Base-by-base conservation (phyloP, 2,888 invertebrate species). In the Nemoura dubitans region DNA sequence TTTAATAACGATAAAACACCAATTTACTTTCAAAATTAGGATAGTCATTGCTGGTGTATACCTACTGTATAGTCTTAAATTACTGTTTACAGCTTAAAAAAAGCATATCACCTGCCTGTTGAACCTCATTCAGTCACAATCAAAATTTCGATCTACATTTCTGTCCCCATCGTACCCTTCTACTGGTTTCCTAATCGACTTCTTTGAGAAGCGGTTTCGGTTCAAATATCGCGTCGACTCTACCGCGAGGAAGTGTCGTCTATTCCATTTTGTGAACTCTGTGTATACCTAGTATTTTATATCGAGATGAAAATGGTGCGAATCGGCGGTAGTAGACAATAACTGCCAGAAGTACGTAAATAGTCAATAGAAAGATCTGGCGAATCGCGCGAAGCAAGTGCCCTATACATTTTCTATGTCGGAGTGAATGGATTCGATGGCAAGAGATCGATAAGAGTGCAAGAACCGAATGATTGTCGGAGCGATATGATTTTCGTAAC, bases 331-430 rank as follows among this genome's bases (percentile, higher is more conserved):
- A 59, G 59, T 21, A 59, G 59, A 59, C 59, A 59, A 59, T 59
- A 59, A 59, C 16, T 59, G 59, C 83, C 83, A 6, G 43, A 83
- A 83, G 83, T 83, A 83, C 83, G 83, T 83, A 83, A 83, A 83
- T 83, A 83, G 83, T 83, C 83, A 83, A 26, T 43, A 81, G 83
- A 83, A 42, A 83, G 83, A 83, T 83, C 83, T 83, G 83, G 83
- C 26, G 83, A 42, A 26, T 78, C 21, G 59, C 14, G 59, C 14
- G 7, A 83, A 36, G 42, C 42, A 83, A 83, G 83, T 83, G 83
- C 83, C 83, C 83, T 83, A 83, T 10, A 27, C 28, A n/a, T 78
- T 78, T 78, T 78, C 27, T 78, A 78, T 26, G 27, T 78, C 78
- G 78, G 78, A 3, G 28, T 78, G 78, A 59, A 59, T 59, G 59